phyloP scores from a whole-genome alignment of 2,113 vertebrate genomes.

The Cynocephalus volans region DNA sequence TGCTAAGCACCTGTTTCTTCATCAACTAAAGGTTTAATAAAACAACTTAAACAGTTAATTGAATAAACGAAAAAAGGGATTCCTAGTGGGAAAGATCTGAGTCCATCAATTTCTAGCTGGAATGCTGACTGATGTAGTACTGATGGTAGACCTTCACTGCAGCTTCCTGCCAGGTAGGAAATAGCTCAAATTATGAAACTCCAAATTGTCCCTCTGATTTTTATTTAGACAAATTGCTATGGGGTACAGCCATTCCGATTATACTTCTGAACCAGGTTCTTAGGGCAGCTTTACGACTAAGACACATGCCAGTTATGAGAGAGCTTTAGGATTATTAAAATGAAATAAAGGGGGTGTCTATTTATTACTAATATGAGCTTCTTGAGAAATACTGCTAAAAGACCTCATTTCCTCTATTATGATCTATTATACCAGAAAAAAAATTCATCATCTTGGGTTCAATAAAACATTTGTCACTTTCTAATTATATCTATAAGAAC shows the following conservation, averaged over 20 bases:
- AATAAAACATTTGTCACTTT: constrained; percentile 5
- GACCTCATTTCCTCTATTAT: not conserved
- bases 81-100: not conserved
- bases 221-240: not conserved
- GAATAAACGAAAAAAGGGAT: not conserved
- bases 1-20: not conserved
- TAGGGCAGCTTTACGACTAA: not conserved
- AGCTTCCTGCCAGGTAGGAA: not conserved
- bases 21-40: not conserved
- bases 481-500: constrained; percentile 9
- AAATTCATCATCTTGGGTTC: not conserved
- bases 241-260: not conserved
- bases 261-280: not conserved
- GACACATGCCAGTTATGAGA: not conserved
- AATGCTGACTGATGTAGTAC: not conserved
- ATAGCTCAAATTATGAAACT: not conserved
- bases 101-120: not conserved
- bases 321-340: not conserved
- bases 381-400: constrained; percentile 37
- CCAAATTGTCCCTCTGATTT: not conserved
- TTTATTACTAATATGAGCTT: not conserved
- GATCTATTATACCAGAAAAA: not conserved
- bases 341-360: not conserved
- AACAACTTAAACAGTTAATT: not conserved
- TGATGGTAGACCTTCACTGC: not conserved